Conservation (phyloP, 2,797 vertebrate species). For the Eurystomus glaucurus region DNA sequence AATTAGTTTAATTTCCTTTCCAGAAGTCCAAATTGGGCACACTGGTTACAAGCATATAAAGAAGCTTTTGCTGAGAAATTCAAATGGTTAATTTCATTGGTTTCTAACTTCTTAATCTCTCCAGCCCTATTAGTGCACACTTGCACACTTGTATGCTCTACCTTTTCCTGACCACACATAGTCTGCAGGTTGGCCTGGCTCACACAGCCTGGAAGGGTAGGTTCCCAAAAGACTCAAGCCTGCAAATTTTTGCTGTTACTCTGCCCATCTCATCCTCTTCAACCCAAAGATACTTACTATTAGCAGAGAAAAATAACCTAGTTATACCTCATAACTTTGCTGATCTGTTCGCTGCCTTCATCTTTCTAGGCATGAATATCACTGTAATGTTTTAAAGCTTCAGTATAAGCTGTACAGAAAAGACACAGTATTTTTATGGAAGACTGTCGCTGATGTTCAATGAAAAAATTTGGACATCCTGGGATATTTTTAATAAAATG, state of each 20-base stretch:
- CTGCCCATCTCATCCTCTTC: neutral
- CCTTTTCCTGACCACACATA: neutral
- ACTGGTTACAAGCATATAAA: neutral
- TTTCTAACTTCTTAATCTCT: conserved; percentile 5
- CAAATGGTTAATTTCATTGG: neutral
- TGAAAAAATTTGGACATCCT: neutral
- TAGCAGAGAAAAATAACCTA: neutral
- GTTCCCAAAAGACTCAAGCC: neutral
- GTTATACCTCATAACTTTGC: neutral
- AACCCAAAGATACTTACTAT: neutral
- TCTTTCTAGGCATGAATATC: neutral
- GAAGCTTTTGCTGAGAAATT: neutral
- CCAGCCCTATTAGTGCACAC: neutral
- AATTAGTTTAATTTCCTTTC: neutral
- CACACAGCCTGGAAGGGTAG: neutral
- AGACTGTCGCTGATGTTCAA: neutral
- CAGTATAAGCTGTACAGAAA: neutral
- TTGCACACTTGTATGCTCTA: neutral
- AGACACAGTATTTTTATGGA: neutral
- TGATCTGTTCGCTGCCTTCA: neutral
- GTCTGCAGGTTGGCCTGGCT: neutral
- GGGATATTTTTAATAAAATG: neutral
- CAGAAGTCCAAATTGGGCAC: neutral
- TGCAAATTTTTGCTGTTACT: neutral
- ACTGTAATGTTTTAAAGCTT: neutral